These are phyloP conservation scores for Sinotaia quadrata DNA, from an alignment of 2,888 invertebrate genomes.

Conservation along the genomic window DNA sequence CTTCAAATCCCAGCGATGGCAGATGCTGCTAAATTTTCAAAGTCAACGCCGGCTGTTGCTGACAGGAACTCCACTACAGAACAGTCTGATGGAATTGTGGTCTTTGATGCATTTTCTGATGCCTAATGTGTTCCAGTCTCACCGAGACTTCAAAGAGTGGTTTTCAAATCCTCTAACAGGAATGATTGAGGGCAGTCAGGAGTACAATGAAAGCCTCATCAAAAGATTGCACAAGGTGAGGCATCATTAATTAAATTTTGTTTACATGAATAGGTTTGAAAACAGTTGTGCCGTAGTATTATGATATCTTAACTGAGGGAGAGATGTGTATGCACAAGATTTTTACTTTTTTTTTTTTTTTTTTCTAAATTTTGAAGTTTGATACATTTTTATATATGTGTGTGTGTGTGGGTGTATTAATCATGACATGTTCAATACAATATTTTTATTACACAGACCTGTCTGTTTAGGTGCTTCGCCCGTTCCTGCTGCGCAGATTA, in stretches of 20 bases:
- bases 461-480: constrained; percentile 85
- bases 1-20: constrained; percentile 99
- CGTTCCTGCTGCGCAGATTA: constrained; percentile 93
- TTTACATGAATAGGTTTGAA: too few relatives aligned
- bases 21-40: constrained; percentile 93
- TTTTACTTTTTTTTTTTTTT: too few relatives aligned
- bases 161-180: constrained; percentile 97
- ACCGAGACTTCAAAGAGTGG: constrained; percentile 95
- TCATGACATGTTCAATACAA: too few relatives aligned
- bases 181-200: constrained; percentile 93
- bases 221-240: constrained; percentile 87
- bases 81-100: constrained; percentile 98
- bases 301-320: too few relatives aligned
- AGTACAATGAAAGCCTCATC: constrained; percentile 91
- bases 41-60: constrained; percentile 85
- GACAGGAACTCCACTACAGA: constrained; percentile 98
- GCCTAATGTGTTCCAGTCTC: constrained; percentile 86
- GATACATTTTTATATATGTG: too few relatives aligned
- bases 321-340: too few relatives aligned
- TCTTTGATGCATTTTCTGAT: constrained; percentile 98
- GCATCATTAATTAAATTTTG: constrained; percentile 2
- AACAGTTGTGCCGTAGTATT: too few relatives aligned
- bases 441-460: constrained; percentile 5
- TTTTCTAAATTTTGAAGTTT: too few relatives aligned
- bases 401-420: too few relatives aligned